These are phyloP conservation scores for Nomia melanderi DNA, from an alignment of 1,140 invertebrate species.

Conservation along the genomic window DNA sequence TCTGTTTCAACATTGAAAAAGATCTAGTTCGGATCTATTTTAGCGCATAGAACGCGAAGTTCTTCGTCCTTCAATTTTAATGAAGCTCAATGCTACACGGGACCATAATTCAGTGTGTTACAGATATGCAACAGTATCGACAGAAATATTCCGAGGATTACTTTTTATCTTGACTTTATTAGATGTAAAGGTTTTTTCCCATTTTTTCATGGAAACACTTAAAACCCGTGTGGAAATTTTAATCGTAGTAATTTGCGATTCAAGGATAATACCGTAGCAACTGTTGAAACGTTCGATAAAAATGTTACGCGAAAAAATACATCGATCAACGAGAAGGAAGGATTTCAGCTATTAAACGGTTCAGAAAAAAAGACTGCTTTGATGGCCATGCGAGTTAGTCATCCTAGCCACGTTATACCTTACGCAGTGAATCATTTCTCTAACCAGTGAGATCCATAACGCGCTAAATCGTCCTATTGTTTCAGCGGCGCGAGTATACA, in stretches of 20 bases:
- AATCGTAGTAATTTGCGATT: neutral
- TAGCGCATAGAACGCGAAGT: no score
- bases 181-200: neutral
- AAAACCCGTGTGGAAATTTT: neutral
- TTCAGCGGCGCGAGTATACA: neutral
- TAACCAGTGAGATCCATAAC: conserved; percentile 12
- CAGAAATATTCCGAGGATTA: neutral
- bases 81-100: no score
- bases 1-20: neutral
- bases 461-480: conserved; percentile 9
- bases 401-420: neutral
- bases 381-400: conserved; percentile 20
- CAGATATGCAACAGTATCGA: neutral
- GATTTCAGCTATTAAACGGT: neutral
- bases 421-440: conserved; percentile 29
- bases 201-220: neutral
- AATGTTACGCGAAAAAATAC: neutral
- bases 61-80: no score
- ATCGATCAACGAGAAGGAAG: conserved; percentile 15
- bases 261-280: conserved; percentile 8
- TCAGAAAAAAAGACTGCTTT: neutral
- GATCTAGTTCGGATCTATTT: neutral
- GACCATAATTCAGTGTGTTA: neutral
- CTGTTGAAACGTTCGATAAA: conserved; percentile 7
- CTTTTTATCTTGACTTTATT: neutral